Percentiles rank a stretch among this genome's conserved stretches.
These are phyloP conservation scores for Leguminivora glycinivorella DNA, from an alignment of 1,140 invertebrate species.

Conservation along the genomic window DNA sequence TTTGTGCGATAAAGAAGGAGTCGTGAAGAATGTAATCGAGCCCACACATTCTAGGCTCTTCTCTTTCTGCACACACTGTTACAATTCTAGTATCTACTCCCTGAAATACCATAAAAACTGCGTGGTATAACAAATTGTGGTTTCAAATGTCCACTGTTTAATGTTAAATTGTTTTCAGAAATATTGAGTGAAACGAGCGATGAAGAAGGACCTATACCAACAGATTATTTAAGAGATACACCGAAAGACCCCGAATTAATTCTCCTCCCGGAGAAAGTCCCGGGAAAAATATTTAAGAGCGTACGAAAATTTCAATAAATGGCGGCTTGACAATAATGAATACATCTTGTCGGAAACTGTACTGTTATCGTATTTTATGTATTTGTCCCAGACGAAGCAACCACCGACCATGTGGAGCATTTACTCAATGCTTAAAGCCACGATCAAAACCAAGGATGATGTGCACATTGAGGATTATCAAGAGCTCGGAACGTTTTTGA, in stretches of 20 bases:
- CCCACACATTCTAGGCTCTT: too few relatives aligned
- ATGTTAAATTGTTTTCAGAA: not conserved
- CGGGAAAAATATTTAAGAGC: not conserved
- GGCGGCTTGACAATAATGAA: not conserved
- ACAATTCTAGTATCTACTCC: too few relatives aligned
- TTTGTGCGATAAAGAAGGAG: too few relatives aligned
- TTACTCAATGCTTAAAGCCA: not conserved
- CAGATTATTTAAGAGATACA: not conserved
- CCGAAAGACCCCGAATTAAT: not conserved
- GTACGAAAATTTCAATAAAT: not conserved
- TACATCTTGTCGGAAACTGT: not conserved
- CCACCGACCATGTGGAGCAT: not conserved
- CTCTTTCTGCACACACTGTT: too few relatives aligned
- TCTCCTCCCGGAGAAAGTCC: not conserved
- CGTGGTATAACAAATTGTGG: not conserved
- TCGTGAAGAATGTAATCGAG: too few relatives aligned
- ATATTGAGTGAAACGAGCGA: not conserved
- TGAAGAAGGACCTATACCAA: not conserved
- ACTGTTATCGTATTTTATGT: not conserved
- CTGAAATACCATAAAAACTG: too few relatives aligned
- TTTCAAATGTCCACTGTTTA: not conserved
- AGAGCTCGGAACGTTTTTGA: not conserved
- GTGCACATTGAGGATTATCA: not conserved
- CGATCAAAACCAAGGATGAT: not conserved
- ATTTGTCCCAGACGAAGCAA: not conserved